Base-by-base conservation (phyloP, 2,797 vertebrate species). In the Amniataba percoides region DNA sequence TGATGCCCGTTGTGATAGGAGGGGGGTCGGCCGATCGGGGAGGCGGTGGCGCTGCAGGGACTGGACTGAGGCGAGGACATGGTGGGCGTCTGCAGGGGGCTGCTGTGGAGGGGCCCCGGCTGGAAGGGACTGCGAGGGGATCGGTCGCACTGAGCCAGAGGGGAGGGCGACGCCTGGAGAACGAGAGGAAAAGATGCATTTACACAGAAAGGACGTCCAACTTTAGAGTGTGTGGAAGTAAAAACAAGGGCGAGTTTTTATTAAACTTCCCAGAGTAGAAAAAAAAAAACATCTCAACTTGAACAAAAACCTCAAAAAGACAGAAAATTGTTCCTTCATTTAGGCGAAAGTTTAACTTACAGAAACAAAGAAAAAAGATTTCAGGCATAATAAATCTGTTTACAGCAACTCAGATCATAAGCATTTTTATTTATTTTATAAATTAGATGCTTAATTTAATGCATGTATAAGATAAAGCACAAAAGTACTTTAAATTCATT, bases 1-100 rank as follows among this genome's bases (percentile, higher is more conserved):
- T 94, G 94, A 93, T 96, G 95, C 94, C 97, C 97, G 0, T 97
- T 97, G 5, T 96, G 86, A 36, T 93, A 93, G 69, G 97, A 96
- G 0, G 96, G 96, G 5, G 97, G 97, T 7, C 94, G 93, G 31
- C 97, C 95, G 42, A 97, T 95, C 69, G 94, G 96, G 55, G 96
- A 96, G 45, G 96, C 95, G 0, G 93, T 91, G 71, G 95, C 92
- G 79, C 97, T 97, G 68, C 91, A 88, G 69, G 92, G 86, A 73
- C 91, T 85, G 9, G 91, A 93, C 49, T 84, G 85, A 2, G 94
- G 89, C 5, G 92, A 93, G 14, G 93, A 89, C 53, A 81, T 10
- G 19, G 92, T 89, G 93, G 95, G 77, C 81, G 97, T 88, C 95
- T 97, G 89, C 51, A 88, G 96, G 76, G 0, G 98, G 95, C 94